A percentile compares a stretch with the other conserved stretches of the same genome.
Evolutionary conservation across 1,140 invertebrate genomes (phyloP).

Genomic region (Lamellibrachia luymesi): DNA sequence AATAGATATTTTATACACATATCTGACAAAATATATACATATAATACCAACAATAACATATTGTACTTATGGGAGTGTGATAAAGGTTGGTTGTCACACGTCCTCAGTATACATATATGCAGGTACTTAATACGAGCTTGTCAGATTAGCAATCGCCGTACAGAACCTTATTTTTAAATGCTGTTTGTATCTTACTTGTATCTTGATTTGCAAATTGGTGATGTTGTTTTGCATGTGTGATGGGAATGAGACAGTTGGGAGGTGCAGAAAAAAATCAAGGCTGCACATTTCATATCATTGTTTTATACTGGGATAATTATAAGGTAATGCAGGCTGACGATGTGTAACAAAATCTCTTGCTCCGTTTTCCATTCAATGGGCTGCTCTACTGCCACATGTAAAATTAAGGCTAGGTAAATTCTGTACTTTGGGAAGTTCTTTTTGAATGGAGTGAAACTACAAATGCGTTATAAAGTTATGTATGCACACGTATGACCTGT

Average conservation of each 20-base stretch:
- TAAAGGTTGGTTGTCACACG: not conserved
- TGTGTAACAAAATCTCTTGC: not conserved
- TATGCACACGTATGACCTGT: not conserved
- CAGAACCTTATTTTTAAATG: not conserved
- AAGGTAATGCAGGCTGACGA: not conserved
- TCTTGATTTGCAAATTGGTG: not conserved
- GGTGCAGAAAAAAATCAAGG: not conserved
- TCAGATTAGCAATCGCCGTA: not conserved
- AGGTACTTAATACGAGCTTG: not conserved
- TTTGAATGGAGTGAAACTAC: too few relatives aligned
- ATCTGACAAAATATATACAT: not conserved
- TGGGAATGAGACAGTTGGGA: not conserved
- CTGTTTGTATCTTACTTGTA: slow-evolving; percentile 1
- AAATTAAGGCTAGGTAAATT: slow-evolving; percentile 1
- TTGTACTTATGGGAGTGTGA: not conserved
- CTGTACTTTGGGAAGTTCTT: not conserved
- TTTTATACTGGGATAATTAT: not conserved
- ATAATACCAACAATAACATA: not conserved
- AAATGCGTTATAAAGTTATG: too few relatives aligned
- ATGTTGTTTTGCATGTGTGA: not conserved
- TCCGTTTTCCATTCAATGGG: not conserved
- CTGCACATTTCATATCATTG: not conserved
- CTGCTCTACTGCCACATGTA: not conserved
- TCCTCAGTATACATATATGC: not conserved
- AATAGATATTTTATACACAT: not conserved